phyloP scores from a whole-genome alignment of 2,113 vertebrate genomes.

The Microtus montanus region DNA sequence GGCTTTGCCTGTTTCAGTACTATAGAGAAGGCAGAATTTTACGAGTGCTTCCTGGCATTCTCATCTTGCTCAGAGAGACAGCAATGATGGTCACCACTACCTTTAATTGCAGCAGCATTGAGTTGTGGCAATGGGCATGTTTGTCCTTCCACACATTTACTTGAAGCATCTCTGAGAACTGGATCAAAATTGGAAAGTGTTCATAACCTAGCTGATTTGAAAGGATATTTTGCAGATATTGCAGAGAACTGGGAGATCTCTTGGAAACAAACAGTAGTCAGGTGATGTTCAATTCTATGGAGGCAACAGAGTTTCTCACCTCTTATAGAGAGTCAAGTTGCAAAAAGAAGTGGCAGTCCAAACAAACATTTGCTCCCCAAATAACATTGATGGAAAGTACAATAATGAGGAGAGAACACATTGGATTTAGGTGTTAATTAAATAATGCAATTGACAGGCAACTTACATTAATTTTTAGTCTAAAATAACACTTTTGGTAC shows the following conservation, averaged over 20 bases:
- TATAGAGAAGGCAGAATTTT: background rate
- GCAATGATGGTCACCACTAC: background rate
- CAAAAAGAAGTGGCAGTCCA: background rate
- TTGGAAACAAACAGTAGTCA: background rate
- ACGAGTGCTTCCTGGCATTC: background rate
- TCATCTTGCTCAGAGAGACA: background rate
- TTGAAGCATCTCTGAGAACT: background rate
- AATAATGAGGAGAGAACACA: background rate
- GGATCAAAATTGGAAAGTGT: background rate
- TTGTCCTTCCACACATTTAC: background rate
- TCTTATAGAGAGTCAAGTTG: background rate
- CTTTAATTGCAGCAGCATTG: background rate
- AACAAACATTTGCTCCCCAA: background rate
- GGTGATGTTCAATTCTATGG: background rate
- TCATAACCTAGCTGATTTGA: background rate
- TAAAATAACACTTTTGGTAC: background rate
- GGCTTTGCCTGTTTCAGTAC: background rate
- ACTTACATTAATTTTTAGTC: background rate
- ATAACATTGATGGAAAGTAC: background rate
- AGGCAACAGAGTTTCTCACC: background rate
- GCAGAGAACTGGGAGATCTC: background rate
- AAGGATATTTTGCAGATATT: background rate
- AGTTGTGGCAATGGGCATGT: background rate
- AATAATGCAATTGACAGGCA: background rate
- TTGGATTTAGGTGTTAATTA: background rate